phyloP scores from a whole-genome alignment of 1,140 invertebrate genomes.

The Procambarus clarkii region DNA sequence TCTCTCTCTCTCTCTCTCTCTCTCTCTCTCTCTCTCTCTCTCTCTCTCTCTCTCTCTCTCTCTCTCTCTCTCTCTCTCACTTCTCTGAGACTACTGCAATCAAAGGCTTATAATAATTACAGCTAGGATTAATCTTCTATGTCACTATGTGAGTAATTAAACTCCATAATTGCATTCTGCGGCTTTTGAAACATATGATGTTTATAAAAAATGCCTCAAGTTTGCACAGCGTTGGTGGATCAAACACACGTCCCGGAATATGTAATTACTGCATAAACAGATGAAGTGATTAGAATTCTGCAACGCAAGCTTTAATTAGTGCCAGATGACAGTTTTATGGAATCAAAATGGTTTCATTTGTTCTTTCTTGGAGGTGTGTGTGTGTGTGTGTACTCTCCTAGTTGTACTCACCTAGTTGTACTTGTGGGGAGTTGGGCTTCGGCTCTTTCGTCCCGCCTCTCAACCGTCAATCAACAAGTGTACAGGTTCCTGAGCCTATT shows the following conservation, averaged over 20 bases:
- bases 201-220: background rate
- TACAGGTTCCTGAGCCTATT: too few species aligned
- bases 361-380: background rate
- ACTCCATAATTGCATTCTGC: background rate
- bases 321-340: background rate
- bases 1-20: too few species aligned
- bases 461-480: too few species aligned
- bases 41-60: background rate
- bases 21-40: background rate
- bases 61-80: background rate
- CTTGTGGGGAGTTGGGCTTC: too few species aligned
- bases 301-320: background rate
- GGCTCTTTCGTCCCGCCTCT: too few species aligned
- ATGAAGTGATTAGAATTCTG: background rate
- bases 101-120: background rate
- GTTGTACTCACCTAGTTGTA: background rate
- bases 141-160: background rate
- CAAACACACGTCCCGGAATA: background rate
- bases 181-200: background rate
- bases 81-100: background rate
- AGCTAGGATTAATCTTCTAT: background rate
- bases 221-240: too few species aligned
- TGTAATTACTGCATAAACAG: background rate
- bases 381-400: slow-evolving; percentile 1
- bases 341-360: background rate